Percentiles rank a stretch among this genome's conserved stretches.
These are phyloP conservation scores for Micromesistius poutassou DNA, from an alignment of 2,797 vertebrate genomes.

Conservation along the genomic window DNA sequence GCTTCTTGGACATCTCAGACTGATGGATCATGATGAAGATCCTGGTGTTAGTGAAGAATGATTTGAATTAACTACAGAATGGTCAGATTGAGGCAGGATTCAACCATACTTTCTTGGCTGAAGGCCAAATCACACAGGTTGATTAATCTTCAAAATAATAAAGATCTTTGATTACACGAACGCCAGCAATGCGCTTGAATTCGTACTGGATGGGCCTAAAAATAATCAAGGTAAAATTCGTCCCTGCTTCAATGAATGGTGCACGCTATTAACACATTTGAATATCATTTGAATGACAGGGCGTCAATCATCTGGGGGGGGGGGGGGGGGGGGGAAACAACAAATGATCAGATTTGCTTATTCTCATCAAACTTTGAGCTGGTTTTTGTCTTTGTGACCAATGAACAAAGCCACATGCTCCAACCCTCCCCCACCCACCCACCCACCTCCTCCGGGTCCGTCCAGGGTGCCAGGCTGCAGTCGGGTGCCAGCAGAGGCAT, in stretches of 20 bases:
- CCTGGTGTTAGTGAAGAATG: not conserved
- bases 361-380: not conserved
- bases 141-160: not conserved
- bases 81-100: not conserved
- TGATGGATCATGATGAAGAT: not conserved
- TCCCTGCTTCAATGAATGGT: not conserved
- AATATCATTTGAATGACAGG: not conserved
- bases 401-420: slow-evolving; percentile 6
- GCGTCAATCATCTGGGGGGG: not conserved
- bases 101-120: not conserved
- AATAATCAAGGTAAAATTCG: not conserved
- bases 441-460: slow-evolving; percentile 50
- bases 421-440: too few relatives aligned
- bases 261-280: not conserved
- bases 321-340: not conserved
- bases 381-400: not conserved
- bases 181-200: not conserved
- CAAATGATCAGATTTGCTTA: not conserved
- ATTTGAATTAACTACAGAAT: not conserved
- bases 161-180: not conserved
- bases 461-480: slow-evolving; percentile 56
- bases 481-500: slow-evolving; percentile 72
- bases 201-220: not conserved
- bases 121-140: not conserved
- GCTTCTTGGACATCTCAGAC: not conserved